These are phyloP conservation scores for Bombylius major DNA, from an alignment of 2,888 invertebrate species.

Conservation along the genomic window DNA sequence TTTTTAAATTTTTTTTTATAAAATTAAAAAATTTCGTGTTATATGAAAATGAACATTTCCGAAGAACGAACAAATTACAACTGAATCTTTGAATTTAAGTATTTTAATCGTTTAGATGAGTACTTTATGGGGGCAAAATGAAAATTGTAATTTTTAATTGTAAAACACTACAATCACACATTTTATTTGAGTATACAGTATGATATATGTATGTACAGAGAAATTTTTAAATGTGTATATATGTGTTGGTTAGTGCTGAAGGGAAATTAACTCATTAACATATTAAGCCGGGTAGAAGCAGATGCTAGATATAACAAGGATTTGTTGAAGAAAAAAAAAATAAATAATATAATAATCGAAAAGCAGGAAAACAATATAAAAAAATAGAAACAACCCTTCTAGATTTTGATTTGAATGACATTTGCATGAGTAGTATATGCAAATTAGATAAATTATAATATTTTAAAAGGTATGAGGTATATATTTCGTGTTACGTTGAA, in stretches of 20 bases:
- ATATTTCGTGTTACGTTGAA: too few relatives aligned
- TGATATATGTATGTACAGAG: neutral
- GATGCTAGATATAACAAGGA: slow-evolving; percentile 2
- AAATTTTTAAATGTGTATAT: neutral
- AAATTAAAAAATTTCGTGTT: neutral
- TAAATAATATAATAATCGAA: too few relatives aligned
- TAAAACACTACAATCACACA: neutral
- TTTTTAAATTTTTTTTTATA: neutral
- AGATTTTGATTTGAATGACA: too few relatives aligned
- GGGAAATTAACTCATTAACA: slow-evolving; percentile 14
- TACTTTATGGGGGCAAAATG: too few relatives aligned
- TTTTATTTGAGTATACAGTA: neutral
- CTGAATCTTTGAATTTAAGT: slow-evolving; percentile 1
- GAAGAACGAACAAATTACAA: slow-evolving; percentile 4
- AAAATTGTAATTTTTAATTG: slow-evolving; percentile 7
- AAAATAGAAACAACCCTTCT: too few relatives aligned
- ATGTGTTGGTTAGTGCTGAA: neutral
- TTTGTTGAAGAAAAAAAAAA: too few relatives aligned
- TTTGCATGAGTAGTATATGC: neutral
- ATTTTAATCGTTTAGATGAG: neutral
- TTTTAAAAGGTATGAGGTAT: too few relatives aligned
- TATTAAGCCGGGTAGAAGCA: slow-evolving; percentile 11
- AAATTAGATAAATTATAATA: neutral
- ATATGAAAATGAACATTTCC: neutral
- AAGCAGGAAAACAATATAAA: too few relatives aligned